Evolutionary conservation across 1,140 invertebrate species (phyloP).

Genomic region (Zaprionus tsacasi): DNA sequence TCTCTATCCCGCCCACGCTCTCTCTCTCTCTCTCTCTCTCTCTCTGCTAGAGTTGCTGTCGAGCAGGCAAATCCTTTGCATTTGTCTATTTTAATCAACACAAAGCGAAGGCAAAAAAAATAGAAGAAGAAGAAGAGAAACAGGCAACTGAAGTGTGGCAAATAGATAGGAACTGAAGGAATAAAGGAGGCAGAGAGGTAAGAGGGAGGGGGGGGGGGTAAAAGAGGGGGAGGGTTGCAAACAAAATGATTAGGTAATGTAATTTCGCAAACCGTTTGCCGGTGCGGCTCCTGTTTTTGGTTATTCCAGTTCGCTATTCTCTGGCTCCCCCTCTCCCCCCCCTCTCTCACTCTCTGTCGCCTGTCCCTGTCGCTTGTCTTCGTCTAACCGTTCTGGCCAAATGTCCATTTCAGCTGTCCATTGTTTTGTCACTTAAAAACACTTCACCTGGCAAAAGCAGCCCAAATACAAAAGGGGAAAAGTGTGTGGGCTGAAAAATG

Average conservation of each 20-base stretch:
- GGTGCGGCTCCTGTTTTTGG: background rate
- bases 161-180: background rate
- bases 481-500: background rate
- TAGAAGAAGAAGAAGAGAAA: background rate
- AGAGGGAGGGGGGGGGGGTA: background rate
- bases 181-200: too few species aligned
- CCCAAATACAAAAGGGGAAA: slow-evolving; percentile 7
- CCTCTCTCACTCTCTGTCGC: background rate
- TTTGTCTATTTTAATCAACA: slow-evolving; percentile 31
- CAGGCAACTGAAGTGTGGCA: background rate
- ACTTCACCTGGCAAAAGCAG: slow-evolving; percentile 29
- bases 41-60: background rate
- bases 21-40: background rate
- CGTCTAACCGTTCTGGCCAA: slow-evolving; percentile 10
- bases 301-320: background rate
- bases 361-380: background rate
- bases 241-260: slow-evolving; percentile 47
- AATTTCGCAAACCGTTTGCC: slow-evolving; percentile 34
- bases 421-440: slow-evolving; percentile 70
- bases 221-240: background rate
- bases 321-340: background rate
- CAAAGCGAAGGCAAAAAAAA: slow-evolving; percentile 1
- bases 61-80: background rate
- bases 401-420: slow-evolving; percentile 56
- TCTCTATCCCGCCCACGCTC: background rate